These are phyloP conservation scores for Anneissia japonica DNA, from an alignment of 35 echinoderm and acorn worm species.

Conservation along the genomic window DNA sequence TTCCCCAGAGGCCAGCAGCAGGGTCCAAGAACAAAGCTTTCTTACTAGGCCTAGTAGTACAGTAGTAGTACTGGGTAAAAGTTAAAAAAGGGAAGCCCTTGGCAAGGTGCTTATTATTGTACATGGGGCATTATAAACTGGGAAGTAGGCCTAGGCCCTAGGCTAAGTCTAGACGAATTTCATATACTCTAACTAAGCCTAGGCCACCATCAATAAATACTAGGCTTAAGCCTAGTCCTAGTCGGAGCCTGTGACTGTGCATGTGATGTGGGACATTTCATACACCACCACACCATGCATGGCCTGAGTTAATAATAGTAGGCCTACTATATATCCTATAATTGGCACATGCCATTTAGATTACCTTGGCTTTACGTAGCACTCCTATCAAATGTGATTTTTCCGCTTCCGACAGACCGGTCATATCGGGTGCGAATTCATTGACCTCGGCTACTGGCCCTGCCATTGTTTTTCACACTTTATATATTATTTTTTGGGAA, in stretches of 20 bases:
- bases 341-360: background rate
- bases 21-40: no score
- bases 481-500: background rate
- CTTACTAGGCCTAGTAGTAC: no score
- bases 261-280: background rate
- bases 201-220: background rate
- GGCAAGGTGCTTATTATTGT: no score
- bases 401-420: background rate
- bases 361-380: background rate
- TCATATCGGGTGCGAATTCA: background rate
- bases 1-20: no score
- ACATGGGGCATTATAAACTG: no score
- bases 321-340: background rate
- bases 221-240: background rate
- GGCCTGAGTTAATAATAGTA: no score
- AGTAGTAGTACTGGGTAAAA: no score
- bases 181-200: no score
- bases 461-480: background rate
- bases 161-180: no score
- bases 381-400: background rate
- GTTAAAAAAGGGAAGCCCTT: no score
- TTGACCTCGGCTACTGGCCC: background rate
- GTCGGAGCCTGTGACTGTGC: background rate
- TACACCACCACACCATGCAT: no score
- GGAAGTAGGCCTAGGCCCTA: background rate